phyloP scores from a whole-genome alignment of 2,797 vertebrate species.

The Leptodactylus fallax region DNA sequence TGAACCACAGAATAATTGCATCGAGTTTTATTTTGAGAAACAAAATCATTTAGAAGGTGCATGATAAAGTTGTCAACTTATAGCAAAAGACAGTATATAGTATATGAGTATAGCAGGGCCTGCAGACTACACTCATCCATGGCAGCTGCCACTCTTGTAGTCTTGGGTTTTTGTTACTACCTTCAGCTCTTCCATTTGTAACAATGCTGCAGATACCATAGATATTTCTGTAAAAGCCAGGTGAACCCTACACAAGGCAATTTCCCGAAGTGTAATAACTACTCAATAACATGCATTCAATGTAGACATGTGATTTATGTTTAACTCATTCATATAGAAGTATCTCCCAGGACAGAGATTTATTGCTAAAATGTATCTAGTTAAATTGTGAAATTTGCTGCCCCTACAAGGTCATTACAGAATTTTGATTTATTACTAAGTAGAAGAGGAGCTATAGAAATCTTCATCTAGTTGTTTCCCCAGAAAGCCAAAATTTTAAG shows the following conservation, averaged over 20 bases:
- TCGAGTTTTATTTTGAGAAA: neutral
- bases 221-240: slow-evolving; percentile 1
- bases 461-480: neutral
- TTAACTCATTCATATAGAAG: neutral
- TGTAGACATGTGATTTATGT: neutral
- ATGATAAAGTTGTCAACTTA: neutral
- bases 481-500: neutral
- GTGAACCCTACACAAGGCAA: neutral
- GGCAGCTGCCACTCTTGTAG: neutral
- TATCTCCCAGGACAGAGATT: neutral
- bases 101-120: neutral
- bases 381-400: neutral
- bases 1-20: neutral
- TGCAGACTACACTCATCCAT: neutral
- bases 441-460: neutral
- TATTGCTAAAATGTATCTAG: neutral
- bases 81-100: neutral
- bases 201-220: neutral
- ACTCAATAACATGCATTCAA: neutral
- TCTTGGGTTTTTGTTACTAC: neutral
- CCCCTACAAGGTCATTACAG: neutral
- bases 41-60: neutral
- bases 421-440: neutral
- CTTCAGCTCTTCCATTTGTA: neutral
- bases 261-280: neutral